These are phyloP conservation scores for Labeo rohita DNA, from an alignment of 2,113 vertebrate species.

Conservation along the genomic window DNA sequence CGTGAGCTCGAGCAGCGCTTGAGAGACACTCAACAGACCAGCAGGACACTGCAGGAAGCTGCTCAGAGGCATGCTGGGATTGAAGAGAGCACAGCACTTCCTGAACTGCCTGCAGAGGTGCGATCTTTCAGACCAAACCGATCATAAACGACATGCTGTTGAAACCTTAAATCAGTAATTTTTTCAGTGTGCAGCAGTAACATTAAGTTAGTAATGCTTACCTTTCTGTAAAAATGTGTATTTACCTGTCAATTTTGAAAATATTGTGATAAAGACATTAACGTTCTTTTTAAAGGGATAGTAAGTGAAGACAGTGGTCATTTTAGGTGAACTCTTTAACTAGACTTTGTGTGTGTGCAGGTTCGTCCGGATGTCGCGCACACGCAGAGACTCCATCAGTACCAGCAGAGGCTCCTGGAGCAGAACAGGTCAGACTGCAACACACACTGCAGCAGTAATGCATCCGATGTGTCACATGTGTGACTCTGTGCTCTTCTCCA, in stretches of 20 bases:
- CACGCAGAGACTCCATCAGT: slow-evolving; percentile 36
- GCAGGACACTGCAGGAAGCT: slow-evolving; percentile 64
- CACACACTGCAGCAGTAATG: background rate
- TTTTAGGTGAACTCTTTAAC: too few relatives aligned
- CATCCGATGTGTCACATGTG: too few relatives aligned
- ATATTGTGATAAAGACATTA: too few relatives aligned
- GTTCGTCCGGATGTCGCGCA: background rate
- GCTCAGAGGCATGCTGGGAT: slow-evolving; percentile 30
- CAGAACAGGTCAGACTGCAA: slow-evolving; percentile 80
- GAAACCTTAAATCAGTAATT: too few relatives aligned
- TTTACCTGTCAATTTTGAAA: too few relatives aligned
- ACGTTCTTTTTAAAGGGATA: too few relatives aligned
- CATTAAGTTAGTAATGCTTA: too few relatives aligned
- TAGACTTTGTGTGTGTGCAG: background rate
- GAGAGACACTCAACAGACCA: slow-evolving; percentile 73
- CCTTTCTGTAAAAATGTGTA: too few relatives aligned
- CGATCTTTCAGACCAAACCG: too few relatives aligned
- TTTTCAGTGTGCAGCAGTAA: too few relatives aligned
- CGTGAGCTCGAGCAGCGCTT: slow-evolving; percentile 78
- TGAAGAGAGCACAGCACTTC: background rate
- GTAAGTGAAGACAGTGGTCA: too few relatives aligned
- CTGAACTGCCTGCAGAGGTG: slow-evolving; percentile 11
- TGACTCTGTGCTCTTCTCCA: background rate
- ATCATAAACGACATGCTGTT: too few relatives aligned
- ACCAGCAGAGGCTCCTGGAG: slow-evolving; percentile 80